Percentiles rank a stretch among this genome's conserved stretches.
Conservation (phyloP, 2,888 invertebrate species). For the Stegophylla sp. region DNA sequence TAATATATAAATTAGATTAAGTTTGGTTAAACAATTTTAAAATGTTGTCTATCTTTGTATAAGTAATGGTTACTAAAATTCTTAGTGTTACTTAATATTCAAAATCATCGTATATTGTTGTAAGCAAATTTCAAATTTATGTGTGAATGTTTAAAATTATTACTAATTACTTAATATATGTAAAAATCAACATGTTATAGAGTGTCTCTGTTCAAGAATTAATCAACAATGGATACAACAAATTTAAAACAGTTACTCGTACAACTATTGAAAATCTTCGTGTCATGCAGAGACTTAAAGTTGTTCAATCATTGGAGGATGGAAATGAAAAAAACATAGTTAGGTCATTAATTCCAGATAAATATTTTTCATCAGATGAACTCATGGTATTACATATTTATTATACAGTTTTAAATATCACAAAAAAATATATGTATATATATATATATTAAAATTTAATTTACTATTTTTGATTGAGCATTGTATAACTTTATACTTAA, state of each 20-base stretch:
- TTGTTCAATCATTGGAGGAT: constrained; percentile 92
- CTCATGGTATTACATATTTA: constrained; percentile 67
- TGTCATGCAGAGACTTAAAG: constrained; percentile 87
- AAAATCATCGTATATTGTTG: constrained; percentile 30
- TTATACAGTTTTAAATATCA: constrained; percentile 17
- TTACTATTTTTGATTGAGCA: constrained; percentile 59
- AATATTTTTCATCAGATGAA: constrained; percentile 72
- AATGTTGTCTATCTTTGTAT: too few species aligned
- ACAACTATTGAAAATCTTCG: constrained; percentile 88
- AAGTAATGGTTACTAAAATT: too few species aligned
- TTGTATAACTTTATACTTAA: constrained; percentile 62
- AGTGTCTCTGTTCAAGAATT: constrained; percentile 81
- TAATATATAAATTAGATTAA: too few species aligned
- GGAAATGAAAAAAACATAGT: constrained; percentile 86
- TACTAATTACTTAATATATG: too few species aligned
- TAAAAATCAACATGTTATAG: constrained; percentile 65
- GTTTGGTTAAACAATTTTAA: too few species aligned
- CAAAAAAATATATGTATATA: not conserved
- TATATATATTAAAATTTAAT: constrained; percentile 60
- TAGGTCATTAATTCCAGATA: constrained; percentile 80
- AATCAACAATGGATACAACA: constrained; percentile 84
- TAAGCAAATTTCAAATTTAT: too few species aligned
- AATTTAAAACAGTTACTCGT: constrained; percentile 80
- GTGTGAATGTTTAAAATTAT: too few species aligned
- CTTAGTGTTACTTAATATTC: too few species aligned